Evolutionary conservation across 2,888 invertebrate species (phyloP).

Genomic region (Thymelicus lineola): DNA sequence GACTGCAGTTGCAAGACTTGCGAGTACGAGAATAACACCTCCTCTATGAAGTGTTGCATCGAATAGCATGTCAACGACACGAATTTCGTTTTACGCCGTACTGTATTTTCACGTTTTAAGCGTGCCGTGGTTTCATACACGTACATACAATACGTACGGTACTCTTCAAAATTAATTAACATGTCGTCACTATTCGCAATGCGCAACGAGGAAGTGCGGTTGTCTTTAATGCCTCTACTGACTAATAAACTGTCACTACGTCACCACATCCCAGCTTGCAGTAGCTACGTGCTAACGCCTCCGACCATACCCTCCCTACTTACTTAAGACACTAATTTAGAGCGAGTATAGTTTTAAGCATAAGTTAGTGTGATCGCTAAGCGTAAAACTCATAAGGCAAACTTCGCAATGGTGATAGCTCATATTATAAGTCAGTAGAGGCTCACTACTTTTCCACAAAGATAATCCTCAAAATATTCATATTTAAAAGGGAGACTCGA

Average conservation of each 20-base stretch:
- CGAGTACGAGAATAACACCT: no score
- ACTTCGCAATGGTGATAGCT: no score
- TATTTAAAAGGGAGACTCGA: no score
- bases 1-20: no score
- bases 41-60: no score
- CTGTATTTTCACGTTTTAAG: not conserved
- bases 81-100: not conserved
- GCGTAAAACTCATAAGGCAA: no score
- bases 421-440: no score
- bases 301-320: not conserved
- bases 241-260: conserved; percentile 17
- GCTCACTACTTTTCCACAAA: no score
- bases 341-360: no score
- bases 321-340: not conserved
- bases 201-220: not conserved
- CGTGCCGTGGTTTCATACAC: not conserved
- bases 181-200: conserved; percentile 4
- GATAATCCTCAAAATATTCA: no score
- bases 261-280: not conserved
- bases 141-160: not conserved
- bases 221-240: conserved; percentile 8
- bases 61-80: conserved; percentile 1
- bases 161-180: conserved; percentile 4
- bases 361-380: no score
- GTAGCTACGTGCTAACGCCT: not conserved